phyloP scores from a whole-genome alignment of 2,888 invertebrate species.

The Cosmia pyralina region DNA sequence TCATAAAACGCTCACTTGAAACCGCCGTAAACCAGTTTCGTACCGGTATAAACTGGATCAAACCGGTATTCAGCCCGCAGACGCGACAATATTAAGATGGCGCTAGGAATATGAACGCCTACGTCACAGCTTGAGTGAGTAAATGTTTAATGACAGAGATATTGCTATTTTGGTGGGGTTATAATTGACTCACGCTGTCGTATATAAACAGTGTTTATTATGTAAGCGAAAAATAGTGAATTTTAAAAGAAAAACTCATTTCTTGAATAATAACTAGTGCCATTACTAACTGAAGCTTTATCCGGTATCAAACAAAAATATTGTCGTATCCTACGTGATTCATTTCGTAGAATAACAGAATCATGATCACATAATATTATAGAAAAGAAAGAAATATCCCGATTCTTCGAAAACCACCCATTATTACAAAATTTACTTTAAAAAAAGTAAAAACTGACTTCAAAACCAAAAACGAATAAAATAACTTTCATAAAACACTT shows the following conservation, averaged over 20 bases:
- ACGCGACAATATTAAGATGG: conserved; percentile 55
- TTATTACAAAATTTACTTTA: too few species aligned
- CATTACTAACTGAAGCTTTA: too few species aligned
- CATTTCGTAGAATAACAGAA: not conserved
- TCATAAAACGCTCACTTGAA: conserved; percentile 57
- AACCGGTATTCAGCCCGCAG: conserved; percentile 42
- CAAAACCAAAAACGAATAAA: too few species aligned
- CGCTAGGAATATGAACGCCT: conserved; percentile 54
- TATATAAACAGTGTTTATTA: not conserved
- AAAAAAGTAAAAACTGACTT: too few species aligned
- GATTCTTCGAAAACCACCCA: not conserved
- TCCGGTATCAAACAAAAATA: not conserved
- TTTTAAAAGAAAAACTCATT: not conserved
- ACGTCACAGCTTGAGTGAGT: conserved; percentile 37
- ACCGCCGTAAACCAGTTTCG: conserved; percentile 57
- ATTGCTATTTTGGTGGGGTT: conserved; percentile 19
- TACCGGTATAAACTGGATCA: conserved; percentile 56
- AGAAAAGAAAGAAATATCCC: not conserved
- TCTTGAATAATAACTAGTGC: too few species aligned
- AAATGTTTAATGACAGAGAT: conserved; percentile 51
- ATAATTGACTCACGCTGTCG: not conserved
- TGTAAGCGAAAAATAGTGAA: not conserved
- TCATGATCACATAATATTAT: not conserved
- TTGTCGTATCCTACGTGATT: too few species aligned
- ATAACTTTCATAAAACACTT: too few species aligned